phyloP scores from a whole-genome alignment of 1,140 invertebrate genomes.

The Pemphigus obesinymphae region DNA sequence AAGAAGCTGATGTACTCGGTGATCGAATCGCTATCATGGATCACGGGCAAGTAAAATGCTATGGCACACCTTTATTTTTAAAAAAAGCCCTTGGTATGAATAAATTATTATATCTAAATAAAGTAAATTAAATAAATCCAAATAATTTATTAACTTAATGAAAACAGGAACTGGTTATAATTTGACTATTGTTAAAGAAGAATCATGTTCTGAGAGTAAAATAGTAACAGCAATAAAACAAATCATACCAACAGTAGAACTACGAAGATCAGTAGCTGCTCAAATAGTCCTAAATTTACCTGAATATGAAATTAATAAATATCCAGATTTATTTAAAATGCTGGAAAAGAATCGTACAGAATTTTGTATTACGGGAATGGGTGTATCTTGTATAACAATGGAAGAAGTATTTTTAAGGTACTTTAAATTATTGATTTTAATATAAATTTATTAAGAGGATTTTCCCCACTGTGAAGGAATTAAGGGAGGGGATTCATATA shows the following conservation, averaged over 20 bases:
- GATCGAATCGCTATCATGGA: constrained; percentile 90
- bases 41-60: constrained; percentile 72
- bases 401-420: constrained; percentile 66
- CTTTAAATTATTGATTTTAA: too few relatives aligned
- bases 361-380: constrained; percentile 57
- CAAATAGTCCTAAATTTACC: constrained; percentile 52
- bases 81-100: constrained; percentile 75
- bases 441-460: too few relatives aligned
- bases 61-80: constrained; percentile 78
- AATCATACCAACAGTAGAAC: constrained; percentile 52
- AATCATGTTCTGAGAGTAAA: background rate
- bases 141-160: background rate
- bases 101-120: background rate
- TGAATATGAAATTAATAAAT: constrained; percentile 48
- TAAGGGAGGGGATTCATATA: too few relatives aligned
- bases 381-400: constrained; percentile 61
- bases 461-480: too few relatives aligned
- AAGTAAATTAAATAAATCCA: too few relatives aligned
- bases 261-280: constrained; percentile 53
- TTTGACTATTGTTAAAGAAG: constrained; percentile 27
- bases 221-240: constrained; percentile 49
- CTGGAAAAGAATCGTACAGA: constrained; percentile 53
- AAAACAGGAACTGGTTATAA: constrained; percentile 31
- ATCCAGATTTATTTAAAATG: constrained; percentile 54
- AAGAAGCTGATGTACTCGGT: constrained; percentile 93